phyloP scores from a whole-genome alignment of 1,140 invertebrate species.

The Penaeus indicus region DNA sequence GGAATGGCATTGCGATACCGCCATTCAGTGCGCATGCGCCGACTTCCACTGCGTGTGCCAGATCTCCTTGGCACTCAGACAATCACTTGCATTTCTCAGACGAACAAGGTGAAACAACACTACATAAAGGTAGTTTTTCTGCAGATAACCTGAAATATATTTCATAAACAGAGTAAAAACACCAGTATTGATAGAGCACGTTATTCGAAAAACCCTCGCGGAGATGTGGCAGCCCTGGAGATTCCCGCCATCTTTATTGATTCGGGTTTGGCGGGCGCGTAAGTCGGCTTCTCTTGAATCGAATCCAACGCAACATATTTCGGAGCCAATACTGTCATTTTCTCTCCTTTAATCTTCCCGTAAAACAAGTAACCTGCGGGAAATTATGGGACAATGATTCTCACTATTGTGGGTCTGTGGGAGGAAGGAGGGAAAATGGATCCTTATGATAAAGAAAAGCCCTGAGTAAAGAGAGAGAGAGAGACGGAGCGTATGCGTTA shows the following conservation, averaged over 20 bases:
- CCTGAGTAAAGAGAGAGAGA: no score
- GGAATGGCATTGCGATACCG: constrained; percentile 61
- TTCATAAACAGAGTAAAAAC: neutral
- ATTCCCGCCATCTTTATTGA: constrained; percentile 64
- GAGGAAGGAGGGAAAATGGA: no score
- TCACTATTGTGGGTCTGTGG: no score
- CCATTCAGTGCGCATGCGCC: constrained; percentile 51
- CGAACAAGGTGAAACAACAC: no score
- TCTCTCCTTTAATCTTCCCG: neutral
- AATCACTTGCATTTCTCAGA: neutral
- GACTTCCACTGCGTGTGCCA: constrained; percentile 37
- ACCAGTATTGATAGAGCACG: neutral
- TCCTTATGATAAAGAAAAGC: no score
- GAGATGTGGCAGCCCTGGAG: constrained; percentile 44
- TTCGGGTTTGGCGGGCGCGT: constrained; percentile 56
- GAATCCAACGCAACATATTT: constrained; percentile 8
- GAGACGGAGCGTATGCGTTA: no score
- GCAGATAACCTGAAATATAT: neutral
- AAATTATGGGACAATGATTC: no score
- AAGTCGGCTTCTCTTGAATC: constrained; percentile 52
- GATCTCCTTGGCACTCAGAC: neutral
- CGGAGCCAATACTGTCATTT: neutral
- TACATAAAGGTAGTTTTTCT: no score
- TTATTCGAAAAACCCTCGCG: neutral
- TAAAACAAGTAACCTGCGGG: no score